These are phyloP conservation scores for Cephalopterus ornatus DNA, from an alignment of 2,113 vertebrate species.

Conservation along the genomic window DNA sequence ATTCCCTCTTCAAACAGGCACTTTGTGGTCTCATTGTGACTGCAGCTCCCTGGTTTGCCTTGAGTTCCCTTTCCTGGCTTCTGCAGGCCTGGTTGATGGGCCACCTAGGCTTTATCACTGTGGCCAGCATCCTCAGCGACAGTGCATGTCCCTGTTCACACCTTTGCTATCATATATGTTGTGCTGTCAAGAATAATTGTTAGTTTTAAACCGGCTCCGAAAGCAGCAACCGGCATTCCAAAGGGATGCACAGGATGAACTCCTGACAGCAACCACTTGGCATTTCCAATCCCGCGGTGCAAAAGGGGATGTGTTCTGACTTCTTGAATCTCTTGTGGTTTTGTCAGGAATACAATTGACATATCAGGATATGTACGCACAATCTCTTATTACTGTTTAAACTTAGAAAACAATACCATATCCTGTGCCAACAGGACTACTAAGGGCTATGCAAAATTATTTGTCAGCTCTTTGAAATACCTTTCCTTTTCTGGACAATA, in stretches of 20 bases:
- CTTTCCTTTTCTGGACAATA: constrained; percentile 9
- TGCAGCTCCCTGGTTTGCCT: background rate
- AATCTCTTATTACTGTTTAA: background rate
- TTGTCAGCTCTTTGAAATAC: background rate
- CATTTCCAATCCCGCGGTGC: background rate
- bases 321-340: background rate
- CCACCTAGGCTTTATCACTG: background rate
- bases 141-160: background rate
- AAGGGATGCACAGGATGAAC: background rate
- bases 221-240: background rate
- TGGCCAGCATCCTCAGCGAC: background rate
- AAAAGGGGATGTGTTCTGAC: background rate
- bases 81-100: background rate
- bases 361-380: background rate
- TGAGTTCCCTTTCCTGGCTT: background rate
- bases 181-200: background rate
- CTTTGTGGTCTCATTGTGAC: background rate
- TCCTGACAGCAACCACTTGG: background rate
- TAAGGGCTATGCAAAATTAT: background rate
- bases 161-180: background rate
- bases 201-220: background rate
- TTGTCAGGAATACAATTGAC: background rate
- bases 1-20: background rate
- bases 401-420: background rate
- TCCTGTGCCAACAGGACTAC: background rate